phyloP scores from a whole-genome alignment of 2,113 vertebrate species.

The Chionomys nivalis region DNA sequence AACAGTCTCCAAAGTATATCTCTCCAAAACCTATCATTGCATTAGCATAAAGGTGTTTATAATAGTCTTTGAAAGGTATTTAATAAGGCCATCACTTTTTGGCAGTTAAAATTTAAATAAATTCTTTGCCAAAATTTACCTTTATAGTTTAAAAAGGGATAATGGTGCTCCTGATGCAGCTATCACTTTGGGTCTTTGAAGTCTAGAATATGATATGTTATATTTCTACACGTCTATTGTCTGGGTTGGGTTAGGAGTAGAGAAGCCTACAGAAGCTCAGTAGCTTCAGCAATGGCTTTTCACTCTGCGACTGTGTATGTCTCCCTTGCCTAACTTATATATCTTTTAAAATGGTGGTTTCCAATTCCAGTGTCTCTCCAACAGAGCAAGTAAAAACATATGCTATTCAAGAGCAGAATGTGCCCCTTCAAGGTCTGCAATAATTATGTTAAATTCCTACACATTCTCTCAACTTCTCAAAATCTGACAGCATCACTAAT shows the following conservation, averaged over 20 bases:
- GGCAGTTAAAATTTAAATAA: constrained; percentile 1
- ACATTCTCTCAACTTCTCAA: neutral
- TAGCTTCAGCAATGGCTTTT: neutral
- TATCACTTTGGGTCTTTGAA: constrained; percentile 7
- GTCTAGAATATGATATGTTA: neutral
- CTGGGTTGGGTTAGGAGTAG: neutral
- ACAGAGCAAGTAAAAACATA: neutral
- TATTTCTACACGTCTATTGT: neutral
- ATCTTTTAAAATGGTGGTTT: constrained; percentile 41
- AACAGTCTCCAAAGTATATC: neutral
- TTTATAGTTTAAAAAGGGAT: constrained; percentile 20
- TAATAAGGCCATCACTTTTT: neutral
- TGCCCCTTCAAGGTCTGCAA: neutral
- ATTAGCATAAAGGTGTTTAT: neutral
- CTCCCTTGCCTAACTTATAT: neutral
- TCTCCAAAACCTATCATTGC: neutral
- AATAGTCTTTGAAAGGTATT: neutral
- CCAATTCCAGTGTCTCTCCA: neutral
- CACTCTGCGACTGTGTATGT: neutral
- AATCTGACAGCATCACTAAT: neutral
- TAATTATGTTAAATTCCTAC: neutral
- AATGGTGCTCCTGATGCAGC: neutral
- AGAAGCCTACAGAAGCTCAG: neutral
- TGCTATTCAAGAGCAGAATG: neutral
- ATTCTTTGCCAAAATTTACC: neutral